These are phyloP conservation scores for Mandrillus leucophaeus DNA, from an alignment of 2,113 vertebrate species.

Conservation along the genomic window DNA sequence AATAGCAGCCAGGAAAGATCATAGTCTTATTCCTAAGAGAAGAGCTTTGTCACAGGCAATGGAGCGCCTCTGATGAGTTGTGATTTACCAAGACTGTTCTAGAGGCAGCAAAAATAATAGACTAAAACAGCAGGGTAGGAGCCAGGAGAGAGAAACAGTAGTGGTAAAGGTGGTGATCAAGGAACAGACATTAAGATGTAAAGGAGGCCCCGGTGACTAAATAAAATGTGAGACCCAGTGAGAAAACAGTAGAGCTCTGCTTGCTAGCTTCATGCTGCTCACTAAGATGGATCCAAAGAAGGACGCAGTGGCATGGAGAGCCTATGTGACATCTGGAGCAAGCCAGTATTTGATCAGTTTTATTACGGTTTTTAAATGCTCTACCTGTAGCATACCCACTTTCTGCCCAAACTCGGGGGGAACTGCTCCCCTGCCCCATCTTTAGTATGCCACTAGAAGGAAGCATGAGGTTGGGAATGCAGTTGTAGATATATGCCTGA, in stretches of 20 bases:
- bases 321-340: not conserved
- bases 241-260: not conserved
- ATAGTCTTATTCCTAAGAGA: constrained; percentile 6
- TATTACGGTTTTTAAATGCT: not conserved
- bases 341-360: not conserved
- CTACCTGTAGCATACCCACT: not conserved
- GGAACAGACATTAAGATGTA: not conserved
- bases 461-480: not conserved
- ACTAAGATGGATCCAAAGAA: not conserved
- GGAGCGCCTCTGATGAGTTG: not conserved
- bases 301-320: not conserved
- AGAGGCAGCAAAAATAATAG: not conserved
- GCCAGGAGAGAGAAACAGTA: not conserved
- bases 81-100: not conserved
- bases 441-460: not conserved
- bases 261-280: not conserved
- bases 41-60: not conserved
- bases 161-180: not conserved
- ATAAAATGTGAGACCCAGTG: not conserved
- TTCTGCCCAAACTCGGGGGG: not conserved
- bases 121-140: not conserved
- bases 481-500: not conserved
- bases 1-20: not conserved
- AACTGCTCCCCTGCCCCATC: not conserved
- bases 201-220: not conserved